Percentiles rank a stretch among this genome's conserved stretches.
Conservation (phyloP, 2,797 vertebrate genomes). For the Amniataba percoides region DNA sequence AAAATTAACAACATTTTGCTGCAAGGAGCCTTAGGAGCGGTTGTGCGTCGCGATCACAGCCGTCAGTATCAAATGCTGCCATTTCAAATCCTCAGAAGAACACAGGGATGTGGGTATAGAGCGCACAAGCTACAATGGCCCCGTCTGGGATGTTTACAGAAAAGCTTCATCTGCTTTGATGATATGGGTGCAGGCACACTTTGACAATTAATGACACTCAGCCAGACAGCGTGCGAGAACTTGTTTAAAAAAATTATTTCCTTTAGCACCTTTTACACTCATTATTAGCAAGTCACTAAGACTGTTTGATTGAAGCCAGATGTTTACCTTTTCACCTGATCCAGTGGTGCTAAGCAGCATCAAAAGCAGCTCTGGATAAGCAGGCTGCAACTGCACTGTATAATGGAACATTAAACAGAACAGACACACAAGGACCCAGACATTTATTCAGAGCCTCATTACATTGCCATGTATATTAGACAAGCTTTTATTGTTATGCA, state of each 20-base stretch:
- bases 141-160: constrained; percentile 51
- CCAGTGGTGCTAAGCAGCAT: neutral
- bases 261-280: neutral
- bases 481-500: neutral
- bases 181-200: constrained; percentile 19
- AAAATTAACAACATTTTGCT: constrained; percentile 54
- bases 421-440: neutral
- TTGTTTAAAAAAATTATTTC: constrained; percentile 31
- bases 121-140: neutral
- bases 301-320: constrained; percentile 31
- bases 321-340: constrained; percentile 24
- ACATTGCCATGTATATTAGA: constrained; percentile 7
- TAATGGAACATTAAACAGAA: constrained; percentile 24
- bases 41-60: constrained; percentile 55
- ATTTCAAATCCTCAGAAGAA: constrained; percentile 47
- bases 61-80: constrained; percentile 40
- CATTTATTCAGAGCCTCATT: constrained; percentile 32
- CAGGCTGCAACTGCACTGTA: neutral
- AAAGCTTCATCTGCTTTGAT: constrained; percentile 47
- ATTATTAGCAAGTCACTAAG: constrained; percentile 18
- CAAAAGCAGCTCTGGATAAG: neutral
- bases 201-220: constrained; percentile 43
- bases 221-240: constrained; percentile 2
- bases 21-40: constrained; percentile 21
- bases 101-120: constrained; percentile 20